Evolutionary conservation across 35 echinoderm and acorn worm species (phyloP).

Genomic region (Ophiothrix spiculata): DNA sequence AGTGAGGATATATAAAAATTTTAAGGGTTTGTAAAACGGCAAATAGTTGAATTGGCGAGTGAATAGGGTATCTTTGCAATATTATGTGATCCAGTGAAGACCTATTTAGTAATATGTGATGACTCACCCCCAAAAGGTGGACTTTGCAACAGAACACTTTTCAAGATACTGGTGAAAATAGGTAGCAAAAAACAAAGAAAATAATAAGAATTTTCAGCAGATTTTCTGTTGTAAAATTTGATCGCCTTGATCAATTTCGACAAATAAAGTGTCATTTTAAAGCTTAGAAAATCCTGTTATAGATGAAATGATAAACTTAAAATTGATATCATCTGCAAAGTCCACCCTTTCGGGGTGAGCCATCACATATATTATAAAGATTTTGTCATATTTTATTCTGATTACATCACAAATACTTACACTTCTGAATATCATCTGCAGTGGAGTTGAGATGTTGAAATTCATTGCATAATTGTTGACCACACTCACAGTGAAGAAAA

Average conservation of each 20-base stretch:
- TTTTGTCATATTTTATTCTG: neutral
- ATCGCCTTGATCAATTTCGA: neutral
- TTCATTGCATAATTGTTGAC: conserved; percentile 91
- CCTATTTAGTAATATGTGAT: neutral
- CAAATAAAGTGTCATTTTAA: neutral
- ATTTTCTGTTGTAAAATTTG: neutral
- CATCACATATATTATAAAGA: no score
- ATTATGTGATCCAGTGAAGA: neutral
- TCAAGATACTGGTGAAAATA: no score
- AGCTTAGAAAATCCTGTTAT: neutral
- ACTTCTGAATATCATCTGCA: conserved; percentile 96
- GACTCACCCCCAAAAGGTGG: no score
- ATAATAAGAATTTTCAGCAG: no score
- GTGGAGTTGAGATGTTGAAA: conserved; percentile 87
- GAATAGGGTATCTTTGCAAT: neutral
- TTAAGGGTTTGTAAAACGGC: no score
- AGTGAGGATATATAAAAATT: no score
- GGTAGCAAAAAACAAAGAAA: no score
- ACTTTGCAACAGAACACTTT: no score
- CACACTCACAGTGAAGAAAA: conserved; percentile 83
- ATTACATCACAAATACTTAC: conserved; percentile 49
- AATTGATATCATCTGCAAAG: no score
- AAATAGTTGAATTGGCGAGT: no score
- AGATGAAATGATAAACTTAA: neutral
- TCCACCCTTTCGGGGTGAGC: no score